Conservation (phyloP, 2,113 vertebrate species). For the Nasalis larvatus region DNA sequence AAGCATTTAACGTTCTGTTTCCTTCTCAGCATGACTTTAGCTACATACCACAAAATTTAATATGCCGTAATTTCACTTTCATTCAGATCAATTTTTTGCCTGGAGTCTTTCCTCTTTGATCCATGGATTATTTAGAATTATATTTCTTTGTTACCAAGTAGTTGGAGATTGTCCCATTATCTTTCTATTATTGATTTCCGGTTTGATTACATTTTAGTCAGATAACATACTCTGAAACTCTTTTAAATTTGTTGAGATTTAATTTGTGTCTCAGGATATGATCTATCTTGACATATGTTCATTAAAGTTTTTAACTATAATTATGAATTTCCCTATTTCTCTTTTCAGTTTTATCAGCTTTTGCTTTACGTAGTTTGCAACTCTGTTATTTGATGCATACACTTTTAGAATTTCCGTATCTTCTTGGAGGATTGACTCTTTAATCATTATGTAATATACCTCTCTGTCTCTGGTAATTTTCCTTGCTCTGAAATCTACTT, state of each 20-base stretch:
- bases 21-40: not conserved
- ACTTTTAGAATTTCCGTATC: not conserved
- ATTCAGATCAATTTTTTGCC: not conserved
- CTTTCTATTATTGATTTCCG: not conserved
- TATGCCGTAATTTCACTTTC: not conserved
- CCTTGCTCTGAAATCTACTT: constrained; percentile 2
- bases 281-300: not conserved
- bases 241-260: constrained; percentile 21
- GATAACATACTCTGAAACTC: not conserved
- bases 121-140: not conserved
- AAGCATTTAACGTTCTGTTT: not conserved
- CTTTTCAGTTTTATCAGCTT: not conserved
- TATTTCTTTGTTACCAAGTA: not conserved
- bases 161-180: not conserved
- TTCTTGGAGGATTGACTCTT: not conserved
- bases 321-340: not conserved
- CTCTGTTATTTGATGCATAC: not conserved
- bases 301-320: not conserved
- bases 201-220: not conserved
- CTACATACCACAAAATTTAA: not conserved
- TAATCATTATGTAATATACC: not conserved
- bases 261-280: not conserved
- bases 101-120: not conserved
- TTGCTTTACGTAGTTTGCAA: not conserved
- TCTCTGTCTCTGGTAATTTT: not conserved